Evolutionary conservation across 2,888 invertebrate genomes (phyloP).

Genomic region (Lithophane socia): DNA sequence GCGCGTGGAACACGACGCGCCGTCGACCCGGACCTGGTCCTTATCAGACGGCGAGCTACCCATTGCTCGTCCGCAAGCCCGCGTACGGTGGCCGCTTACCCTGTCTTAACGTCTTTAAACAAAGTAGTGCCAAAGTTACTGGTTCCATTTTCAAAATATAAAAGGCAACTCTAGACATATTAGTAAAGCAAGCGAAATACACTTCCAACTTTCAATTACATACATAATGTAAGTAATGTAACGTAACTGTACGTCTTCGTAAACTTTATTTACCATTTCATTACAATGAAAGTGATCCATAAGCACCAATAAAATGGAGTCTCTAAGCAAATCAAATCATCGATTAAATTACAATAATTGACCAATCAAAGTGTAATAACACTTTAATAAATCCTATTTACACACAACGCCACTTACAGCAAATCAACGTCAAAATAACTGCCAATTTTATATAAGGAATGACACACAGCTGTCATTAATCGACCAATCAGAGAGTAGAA

Average conservation of each 20-base stretch:
- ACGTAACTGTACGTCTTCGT: neutral
- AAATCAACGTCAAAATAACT: conserved; percentile 37
- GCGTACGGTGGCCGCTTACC: too few species aligned
- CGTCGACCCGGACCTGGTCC: too few species aligned
- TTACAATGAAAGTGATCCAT: conserved; percentile 15
- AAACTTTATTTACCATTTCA: neutral
- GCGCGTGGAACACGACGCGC: too few species aligned
- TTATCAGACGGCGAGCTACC: too few species aligned
- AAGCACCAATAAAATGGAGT: neutral
- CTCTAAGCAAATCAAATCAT: conserved; percentile 15
- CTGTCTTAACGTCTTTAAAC: neutral
- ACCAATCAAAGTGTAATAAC: conserved; percentile 24
- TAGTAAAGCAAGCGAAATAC: conserved; percentile 1
- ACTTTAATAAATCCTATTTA: conserved; percentile 21
- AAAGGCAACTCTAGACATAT: neutral
- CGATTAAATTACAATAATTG: conserved; percentile 44
- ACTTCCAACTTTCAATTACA: neutral
- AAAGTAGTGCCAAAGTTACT: neutral
- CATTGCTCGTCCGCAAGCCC: too few species aligned
- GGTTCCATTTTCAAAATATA: neutral
- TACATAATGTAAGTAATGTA: neutral
- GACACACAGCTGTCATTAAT: conserved; percentile 45
- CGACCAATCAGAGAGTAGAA: conserved; percentile 33
- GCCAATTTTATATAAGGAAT: conserved; percentile 43
- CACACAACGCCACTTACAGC: neutral